Base-by-base conservation (phyloP, 2,888 invertebrate species). In the Poecilobothrus nobilitatus region DNA sequence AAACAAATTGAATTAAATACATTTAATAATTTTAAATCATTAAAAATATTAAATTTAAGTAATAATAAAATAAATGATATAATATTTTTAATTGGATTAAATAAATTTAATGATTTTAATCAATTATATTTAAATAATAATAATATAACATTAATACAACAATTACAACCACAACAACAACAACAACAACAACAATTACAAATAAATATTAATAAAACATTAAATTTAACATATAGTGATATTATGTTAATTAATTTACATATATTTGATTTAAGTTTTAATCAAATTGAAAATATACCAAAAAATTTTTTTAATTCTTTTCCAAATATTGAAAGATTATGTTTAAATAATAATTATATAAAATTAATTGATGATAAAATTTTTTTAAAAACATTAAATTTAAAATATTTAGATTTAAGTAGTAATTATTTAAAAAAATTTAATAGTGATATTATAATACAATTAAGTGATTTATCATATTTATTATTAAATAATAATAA, bases 351-450 rank as follows among this genome's bases (percentile, higher is more conserved):
- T n/a, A 53, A 53, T 53, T 18, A 18, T 12, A 18, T 53, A 18
- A 53, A 53, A 53, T 2, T 6, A 18, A 15, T 53, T 18, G 18
- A 53, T 53, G 18, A 53, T 53, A 18, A 1, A 53, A 18, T 18
- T 15, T 12, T 53, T n/a, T 18, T 4, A 18, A 53, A 53, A 12
- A 12, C 15, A 18, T 1, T n/a, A 18, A 53, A 18, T 53, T 53
- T 53, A 53, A 53, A 53, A 53, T 53, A 53, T 53, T 53, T 53
- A 18, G 53, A 53, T 53, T 18, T 53, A n/a, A 53, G 53, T 53
- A 3, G 2, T 4, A 53, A 53, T 53, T 3, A 53, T 18, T 18
- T 53, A n/a, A 53, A 53, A n/a, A 53, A 15, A 53, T 18, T 53
- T 53, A 12, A 12, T 4, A 53, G 18, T 53, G 15, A 6, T n/a